Base-by-base conservation (phyloP, 2,888 invertebrate species). In the Heliconius hortense region DNA sequence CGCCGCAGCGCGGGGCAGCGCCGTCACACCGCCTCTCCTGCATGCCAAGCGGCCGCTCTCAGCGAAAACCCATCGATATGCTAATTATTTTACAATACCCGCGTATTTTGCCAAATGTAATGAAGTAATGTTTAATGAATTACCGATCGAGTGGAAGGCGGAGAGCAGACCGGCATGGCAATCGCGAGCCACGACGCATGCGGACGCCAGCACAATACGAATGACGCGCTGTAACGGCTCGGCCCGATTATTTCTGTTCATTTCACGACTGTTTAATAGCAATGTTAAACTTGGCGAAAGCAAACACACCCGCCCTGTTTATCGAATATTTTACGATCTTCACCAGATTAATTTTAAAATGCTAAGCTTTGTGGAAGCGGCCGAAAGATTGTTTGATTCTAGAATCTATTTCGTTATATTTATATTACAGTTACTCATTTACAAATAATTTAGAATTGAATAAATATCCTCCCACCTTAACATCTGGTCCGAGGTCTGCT, bases 251-350 rank as follows among this genome's bases (percentile, higher is more conserved):
- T 93, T 93, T 93, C 93, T 92, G 93, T 92, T 89, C 91, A 92
- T 92, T 93, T 92, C 93, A 93, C 86, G 92, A 92, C 93, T 93
- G 93, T 93, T 93, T 93, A 92, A 93, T 93, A 92, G 93, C 93
- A 93, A 93, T 92, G 93, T 92, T 92, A 90, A 92, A 92, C 89
- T 91, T 90, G 86, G 89, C 90, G 89, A 93, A 93, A 92, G 92
- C 93, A 93, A 93, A 93, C 92, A 93, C 84, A 91, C 88, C 87
- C 86, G 91, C 91, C 90, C 89, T 93, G 93, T 93, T 94, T 93
- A 93, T 92, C 89, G 89, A 93, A 93, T 93, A 94, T 94, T 93
- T 93, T 93, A 94, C 94, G 92, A 93, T 90, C 86, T 90, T 87
- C 84, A 87, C 86, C 86, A 87, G 88, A 91, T 91, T 91, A 89